Percentiles rank a stretch among this genome's conserved stretches.
Conservation (phyloP, 2,113 vertebrate species). For the Trinectes maculatus region DNA sequence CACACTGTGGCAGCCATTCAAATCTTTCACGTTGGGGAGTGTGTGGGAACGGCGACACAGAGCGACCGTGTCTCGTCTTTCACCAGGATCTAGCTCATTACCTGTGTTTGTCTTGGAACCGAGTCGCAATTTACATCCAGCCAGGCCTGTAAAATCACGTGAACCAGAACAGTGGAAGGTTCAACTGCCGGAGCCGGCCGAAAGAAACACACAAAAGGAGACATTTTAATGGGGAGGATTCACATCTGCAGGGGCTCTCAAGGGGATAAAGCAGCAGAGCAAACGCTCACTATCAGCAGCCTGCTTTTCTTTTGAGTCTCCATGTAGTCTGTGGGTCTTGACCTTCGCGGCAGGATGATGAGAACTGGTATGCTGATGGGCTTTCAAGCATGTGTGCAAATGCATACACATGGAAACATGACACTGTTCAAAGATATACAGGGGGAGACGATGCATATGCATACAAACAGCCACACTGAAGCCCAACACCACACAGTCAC, state of each 20-base stretch:
- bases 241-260: conserved; percentile 25
- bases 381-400: conserved; percentile 15
- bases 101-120: conserved; percentile 71
- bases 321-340: conserved; percentile 32
- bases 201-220: conserved; percentile 49
- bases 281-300: conserved; percentile 28
- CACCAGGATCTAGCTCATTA: conserved; percentile 63
- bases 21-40: conserved; percentile 40
- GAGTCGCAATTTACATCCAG: conserved; percentile 66
- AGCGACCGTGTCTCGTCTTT: conserved; percentile 51
- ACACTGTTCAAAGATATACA: background rate
- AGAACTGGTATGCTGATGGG: conserved; percentile 14
- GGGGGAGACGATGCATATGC: background rate
- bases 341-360: conserved; percentile 10
- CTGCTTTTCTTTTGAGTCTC: conserved; percentile 36
- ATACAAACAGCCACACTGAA: background rate
- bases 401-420: background rate
- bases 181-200: conserved; percentile 49
- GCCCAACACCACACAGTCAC: background rate
- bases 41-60: conserved; percentile 34
- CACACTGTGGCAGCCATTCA: conserved; percentile 34
- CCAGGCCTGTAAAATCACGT: conserved; percentile 65
- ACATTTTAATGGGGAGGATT: conserved; percentile 54
- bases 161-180: conserved; percentile 56
- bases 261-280: conserved; percentile 17